Base-by-base conservation (phyloP, 2,113 vertebrate genomes). In the Poeciliopsis occidentalis region DNA sequence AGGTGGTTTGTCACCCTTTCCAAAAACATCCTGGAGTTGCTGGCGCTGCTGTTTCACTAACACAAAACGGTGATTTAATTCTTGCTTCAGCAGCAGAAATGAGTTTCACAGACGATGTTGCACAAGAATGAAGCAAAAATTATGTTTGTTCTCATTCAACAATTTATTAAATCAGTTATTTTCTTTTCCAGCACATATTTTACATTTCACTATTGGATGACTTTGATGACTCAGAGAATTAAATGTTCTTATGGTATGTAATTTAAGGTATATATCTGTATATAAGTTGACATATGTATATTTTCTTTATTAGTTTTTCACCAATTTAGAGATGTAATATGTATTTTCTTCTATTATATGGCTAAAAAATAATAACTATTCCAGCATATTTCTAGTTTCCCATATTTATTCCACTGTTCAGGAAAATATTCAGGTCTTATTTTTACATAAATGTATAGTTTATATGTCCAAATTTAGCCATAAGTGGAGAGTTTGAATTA, bases 1-100 rank as follows among this genome's bases (percentile, higher is more conserved):
- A 89, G 82, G 69, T 34, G 5, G 39, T 67, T 77, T 75, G 86
- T 92, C 77, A 79, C 74, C 79, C 77, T 73, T 72, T 83, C 72
- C 65, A 88, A 82, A 77, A 76, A 71, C 64, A 3, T 74, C 75
- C 66, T 26, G 76, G 85, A 15, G 79, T 62, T 69, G 54, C 37
- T 34, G 32, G 32, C 47, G 26, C 77, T 39, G 2, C 73, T 76
- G n/a, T 30, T 34, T 1, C 41, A 44, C 41, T 44, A 17, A 44
- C 15, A 5, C 51, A 54, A 51, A 19, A 51, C 47, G 10, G 13
- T 27, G 22, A 10, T 15, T 19, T 8, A 13, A 31, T n/a, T 37
- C 10, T 51, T 81, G 19, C 17, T 68, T 31, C 30, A 13, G 15
- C 8, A 12, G 17, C 41, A 30, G 15, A 19, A 68, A 47, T 8